phyloP scores from a whole-genome alignment of 1,140 invertebrate species.

The Portunus trituberculatus region DNA sequence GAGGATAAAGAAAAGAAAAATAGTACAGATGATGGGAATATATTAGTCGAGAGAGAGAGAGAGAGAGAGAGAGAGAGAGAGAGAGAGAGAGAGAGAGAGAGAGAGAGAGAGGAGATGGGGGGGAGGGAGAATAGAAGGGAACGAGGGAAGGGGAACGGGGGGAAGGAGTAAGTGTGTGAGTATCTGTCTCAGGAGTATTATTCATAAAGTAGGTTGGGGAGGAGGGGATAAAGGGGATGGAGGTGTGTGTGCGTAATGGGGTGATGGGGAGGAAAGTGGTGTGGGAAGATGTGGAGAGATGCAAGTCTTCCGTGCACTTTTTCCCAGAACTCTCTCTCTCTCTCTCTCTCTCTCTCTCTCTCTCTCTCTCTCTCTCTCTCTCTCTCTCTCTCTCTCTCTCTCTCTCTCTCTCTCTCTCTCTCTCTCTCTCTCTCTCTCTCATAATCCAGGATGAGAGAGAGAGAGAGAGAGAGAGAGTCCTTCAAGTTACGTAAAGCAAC shows the following conservation, averaged over 20 bases:
- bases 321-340: background rate
- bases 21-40: background rate
- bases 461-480: background rate
- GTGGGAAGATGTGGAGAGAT: background rate
- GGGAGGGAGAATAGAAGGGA: background rate
- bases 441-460: background rate
- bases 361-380: background rate
- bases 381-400: background rate
- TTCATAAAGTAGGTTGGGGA: background rate
- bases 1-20: background rate
- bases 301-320: too few species aligned
- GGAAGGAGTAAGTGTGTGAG: background rate
- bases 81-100: constrained; percentile 26
- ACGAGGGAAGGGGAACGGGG: background rate
- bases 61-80: constrained; percentile 33
- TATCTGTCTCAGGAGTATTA: background rate
- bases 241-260: background rate
- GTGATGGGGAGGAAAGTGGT: background rate
- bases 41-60: background rate
- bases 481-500: constrained; percentile 4
- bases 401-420: too few species aligned
- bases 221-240: background rate
- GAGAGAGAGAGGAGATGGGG: constrained; percentile 13
- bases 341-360: too few species aligned
- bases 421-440: background rate